Base-by-base conservation (phyloP, 2,888 invertebrate genomes). In the Cryptus armator region DNA sequence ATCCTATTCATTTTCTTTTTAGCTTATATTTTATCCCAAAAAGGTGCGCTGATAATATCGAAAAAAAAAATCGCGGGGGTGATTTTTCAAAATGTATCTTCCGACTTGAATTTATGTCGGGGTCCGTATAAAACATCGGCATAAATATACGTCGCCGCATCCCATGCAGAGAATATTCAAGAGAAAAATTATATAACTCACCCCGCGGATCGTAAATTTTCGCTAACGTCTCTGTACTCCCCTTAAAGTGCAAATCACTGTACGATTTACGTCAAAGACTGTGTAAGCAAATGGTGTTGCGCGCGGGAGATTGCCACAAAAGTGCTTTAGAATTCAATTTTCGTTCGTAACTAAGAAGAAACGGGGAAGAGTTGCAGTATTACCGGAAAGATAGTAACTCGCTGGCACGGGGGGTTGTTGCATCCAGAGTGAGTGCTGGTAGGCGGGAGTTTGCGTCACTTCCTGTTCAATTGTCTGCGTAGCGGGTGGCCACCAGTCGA, bases 301-400 rank as follows among this genome's bases (percentile, higher is more conserved):
- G 24, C 24, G 3, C 24, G 24, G 2, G 10, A 10, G 56, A 12
- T 56, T 53, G 16, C 12, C 14, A 16, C 48, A 37, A 76, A 43
- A 53, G 66, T 76, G 37, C 43, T 24, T 76, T n/a, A 12, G 66
- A 14, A 66, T 51, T 66, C 9, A 37, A 51, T 76, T 76, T 76
- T 76, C 43, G 4, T 16, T 32, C 37, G 9, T 66, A 51, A 64
- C 51, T 51, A 43, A 53, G 10, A 51, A 16, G n/a, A 14, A 14
- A 6, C 24, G 19, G 12, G 64, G 10, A 19, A 1, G 62, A 53
- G 32, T 32, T 9, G 16, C 32, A 62, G 12, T 67, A 37, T 90
- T 91, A 90, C 91, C 91, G 16, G 89, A 76, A 24, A 90, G 80
- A 86, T 89, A 92, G 81, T 92, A 89, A 87, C 86, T 89, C 53